A percentile compares a stretch with the other conserved stretches of the same genome.
These are phyloP conservation scores for Drosophila novamexicana DNA, from an alignment of 1,140 invertebrate genomes.

Conservation along the genomic window DNA sequence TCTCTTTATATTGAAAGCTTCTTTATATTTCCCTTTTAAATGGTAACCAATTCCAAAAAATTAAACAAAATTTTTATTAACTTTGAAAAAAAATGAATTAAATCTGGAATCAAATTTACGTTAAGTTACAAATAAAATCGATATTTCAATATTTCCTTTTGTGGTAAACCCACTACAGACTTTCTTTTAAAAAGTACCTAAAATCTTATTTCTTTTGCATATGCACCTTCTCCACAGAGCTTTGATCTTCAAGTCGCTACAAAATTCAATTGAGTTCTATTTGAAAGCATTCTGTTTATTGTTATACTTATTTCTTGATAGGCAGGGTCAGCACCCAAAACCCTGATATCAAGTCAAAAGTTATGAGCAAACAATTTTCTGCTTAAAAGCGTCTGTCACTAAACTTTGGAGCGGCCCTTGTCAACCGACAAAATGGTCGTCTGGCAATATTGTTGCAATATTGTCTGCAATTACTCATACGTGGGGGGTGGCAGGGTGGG, in stretches of 20 bases:
- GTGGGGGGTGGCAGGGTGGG: background rate
- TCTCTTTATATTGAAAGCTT: too few species aligned
- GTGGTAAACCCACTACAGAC: too few species aligned
- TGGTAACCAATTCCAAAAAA: too few species aligned
- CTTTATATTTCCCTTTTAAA: too few species aligned
- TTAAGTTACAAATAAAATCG: too few species aligned
- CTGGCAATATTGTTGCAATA: conserved; percentile 57
- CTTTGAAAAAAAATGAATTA: too few species aligned
- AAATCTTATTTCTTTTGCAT: background rate
- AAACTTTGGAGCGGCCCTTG: conserved; percentile 72
- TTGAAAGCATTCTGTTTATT: background rate
- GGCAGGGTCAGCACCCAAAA: conserved; percentile 8
- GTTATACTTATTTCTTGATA: conserved; percentile 35
- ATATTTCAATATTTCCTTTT: too few species aligned
- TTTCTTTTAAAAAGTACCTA: too few species aligned
- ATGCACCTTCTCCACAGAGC: background rate
- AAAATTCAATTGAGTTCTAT: background rate
- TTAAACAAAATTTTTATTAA: too few species aligned
- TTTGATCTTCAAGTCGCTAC: background rate
- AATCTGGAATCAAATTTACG: too few species aligned
- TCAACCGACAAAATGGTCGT: conserved; percentile 53
- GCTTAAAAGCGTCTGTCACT: conserved; percentile 79
- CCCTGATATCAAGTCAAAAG: conserved; percentile 53
- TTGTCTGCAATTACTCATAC: conserved; percentile 69
- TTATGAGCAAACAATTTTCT: conserved; percentile 81